phyloP scores from a whole-genome alignment of 2,888 invertebrate genomes.

The Cosmia pyralina region DNA sequence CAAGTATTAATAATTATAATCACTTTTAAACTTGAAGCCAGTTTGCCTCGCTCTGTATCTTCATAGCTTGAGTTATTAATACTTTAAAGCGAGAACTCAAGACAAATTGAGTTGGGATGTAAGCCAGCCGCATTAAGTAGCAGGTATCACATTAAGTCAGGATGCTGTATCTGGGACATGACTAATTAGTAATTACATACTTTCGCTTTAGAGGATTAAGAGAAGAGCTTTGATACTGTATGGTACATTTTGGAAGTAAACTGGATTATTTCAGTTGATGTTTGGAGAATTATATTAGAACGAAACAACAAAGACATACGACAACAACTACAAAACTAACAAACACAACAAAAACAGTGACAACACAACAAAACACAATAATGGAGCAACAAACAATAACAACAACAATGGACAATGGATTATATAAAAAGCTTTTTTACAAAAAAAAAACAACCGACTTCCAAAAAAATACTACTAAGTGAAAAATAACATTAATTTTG shows the following conservation, averaged over 20 bases:
- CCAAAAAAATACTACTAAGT: no score
- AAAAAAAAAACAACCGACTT: no score
- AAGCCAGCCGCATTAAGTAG: slow-evolving; percentile 42
- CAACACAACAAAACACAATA: no score
- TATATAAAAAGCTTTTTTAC: no score
- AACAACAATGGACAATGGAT: no score
- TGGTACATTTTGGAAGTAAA: neutral
- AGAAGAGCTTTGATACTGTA: slow-evolving; percentile 26
- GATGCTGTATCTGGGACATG: slow-evolving; percentile 47
- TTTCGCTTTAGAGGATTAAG: slow-evolving; percentile 38
- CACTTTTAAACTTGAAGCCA: slow-evolving; percentile 21
- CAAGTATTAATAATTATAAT: slow-evolving; percentile 36
- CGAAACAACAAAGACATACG: no score
- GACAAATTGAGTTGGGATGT: slow-evolving; percentile 56
- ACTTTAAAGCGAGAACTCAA: slow-evolving; percentile 35
- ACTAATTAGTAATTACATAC: slow-evolving; percentile 55
- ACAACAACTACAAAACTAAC: no score
- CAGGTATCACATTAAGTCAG: slow-evolving; percentile 50
- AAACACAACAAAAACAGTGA: no score
- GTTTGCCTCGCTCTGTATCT: slow-evolving; percentile 10
- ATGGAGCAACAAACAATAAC: no score
- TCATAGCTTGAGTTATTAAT: slow-evolving; percentile 45
- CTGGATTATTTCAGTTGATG: neutral
- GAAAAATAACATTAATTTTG: no score
- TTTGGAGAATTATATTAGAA: no score